Conservation (phyloP, 2,113 vertebrate species). For the Merops nubicus region DNA sequence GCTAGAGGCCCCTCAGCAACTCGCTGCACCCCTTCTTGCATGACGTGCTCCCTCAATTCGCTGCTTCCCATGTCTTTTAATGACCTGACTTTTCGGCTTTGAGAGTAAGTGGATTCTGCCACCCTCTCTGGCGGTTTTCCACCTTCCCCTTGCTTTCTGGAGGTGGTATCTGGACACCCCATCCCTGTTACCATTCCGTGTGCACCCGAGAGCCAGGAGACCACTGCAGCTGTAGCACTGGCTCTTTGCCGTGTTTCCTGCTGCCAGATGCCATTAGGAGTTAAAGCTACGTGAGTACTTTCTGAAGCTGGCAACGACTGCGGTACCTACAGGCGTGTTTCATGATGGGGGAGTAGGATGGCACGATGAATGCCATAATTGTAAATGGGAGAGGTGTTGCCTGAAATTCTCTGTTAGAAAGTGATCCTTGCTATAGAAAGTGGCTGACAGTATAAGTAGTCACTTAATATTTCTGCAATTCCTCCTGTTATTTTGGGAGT, state of each 20-base stretch:
- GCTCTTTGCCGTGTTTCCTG: not conserved
- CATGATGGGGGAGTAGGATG: not conserved
- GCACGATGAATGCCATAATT: constrained; percentile 16
- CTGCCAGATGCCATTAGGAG: not conserved
- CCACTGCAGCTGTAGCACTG: not conserved
- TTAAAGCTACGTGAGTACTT: not conserved
- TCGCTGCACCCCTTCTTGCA: not conserved
- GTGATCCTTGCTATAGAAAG: not conserved
- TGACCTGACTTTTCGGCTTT: not conserved
- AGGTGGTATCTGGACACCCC: not conserved
- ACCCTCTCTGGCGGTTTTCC: not conserved
- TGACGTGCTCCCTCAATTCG: not conserved
- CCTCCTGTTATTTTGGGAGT: not conserved
- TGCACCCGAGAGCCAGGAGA: constrained; percentile 20
- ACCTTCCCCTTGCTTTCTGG: not conserved
- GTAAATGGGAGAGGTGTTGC: not conserved
- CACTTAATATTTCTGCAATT: not conserved
- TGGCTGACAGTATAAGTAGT: not conserved
- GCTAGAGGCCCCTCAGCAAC: not conserved
- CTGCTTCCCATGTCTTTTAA: not conserved
- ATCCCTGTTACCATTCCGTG: fast-evolving
- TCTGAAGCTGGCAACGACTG: constrained; percentile 3
- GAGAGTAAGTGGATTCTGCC: fast-evolving
- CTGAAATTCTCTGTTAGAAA: not conserved
- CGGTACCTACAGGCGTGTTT: constrained; percentile 19